Base-by-base conservation (phyloP, 2,888 invertebrate species). In the Sicus ferrugineus region DNA sequence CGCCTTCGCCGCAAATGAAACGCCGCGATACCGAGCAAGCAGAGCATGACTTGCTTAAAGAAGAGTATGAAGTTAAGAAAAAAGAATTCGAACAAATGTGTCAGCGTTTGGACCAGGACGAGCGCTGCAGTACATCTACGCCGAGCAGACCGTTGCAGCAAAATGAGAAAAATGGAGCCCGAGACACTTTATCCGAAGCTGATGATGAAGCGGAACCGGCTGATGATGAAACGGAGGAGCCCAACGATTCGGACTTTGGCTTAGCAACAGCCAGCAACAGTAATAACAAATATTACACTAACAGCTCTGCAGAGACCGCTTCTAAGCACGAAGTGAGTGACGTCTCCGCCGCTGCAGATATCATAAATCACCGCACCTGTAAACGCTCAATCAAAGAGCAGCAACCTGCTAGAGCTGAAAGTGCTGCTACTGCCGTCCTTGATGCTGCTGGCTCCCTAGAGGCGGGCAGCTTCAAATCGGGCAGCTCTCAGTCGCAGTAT, bases 401-500 rank as follows among this genome's bases (percentile, higher is more conserved):
- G 7, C 73, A 75, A 26, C 73, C 76, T 28, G 83, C 82, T 38
- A 78, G 79, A 21, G 79, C 81, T 0, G 78, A 83, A 23, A 79
- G 81, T 0, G 79, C 83, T 2, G 79, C 76, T 2, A 80, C 78
- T 68, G 77, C 78, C 23, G 68, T 69, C 31, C 73, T 71, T 21
- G 80, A 83, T 62, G 78, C 74, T 71, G 78, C 58, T 1, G 77
- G 82, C 2, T 84, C 84, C 0, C 70, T 84, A 21, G 85, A 86
- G 58, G 82, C 79, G 16, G 84, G 79, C 2, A 85, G 85, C 66
- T 68, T 83, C 21, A 82, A 84, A 67, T 85, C 85, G 0, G 82
- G 83, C 61, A 86, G 85, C 71, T 82, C 81, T 0, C 76, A 83
- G 59, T 84, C 84, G 38, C n/a, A n/a, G n/a, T 83, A 79, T 58